Evolutionary conservation across 2,797 vertebrate genomes (phyloP).

Genomic region (Brachyrhaphis roseni): DNA sequence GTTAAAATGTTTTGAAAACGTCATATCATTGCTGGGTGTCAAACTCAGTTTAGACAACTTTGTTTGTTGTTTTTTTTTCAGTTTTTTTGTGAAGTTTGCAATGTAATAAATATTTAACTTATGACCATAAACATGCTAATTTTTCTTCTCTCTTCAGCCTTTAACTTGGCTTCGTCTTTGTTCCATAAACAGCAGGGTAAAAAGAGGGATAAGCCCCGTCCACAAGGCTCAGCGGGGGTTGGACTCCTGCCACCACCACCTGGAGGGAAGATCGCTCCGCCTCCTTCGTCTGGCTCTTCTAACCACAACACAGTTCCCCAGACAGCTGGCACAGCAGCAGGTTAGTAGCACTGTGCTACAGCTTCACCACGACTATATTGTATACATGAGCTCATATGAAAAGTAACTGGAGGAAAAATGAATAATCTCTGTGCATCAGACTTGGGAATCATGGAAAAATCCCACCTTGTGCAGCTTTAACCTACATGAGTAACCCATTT

Average conservation of each 20-base stretch:
- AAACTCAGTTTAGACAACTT: not conserved
- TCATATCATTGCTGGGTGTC: too few species aligned
- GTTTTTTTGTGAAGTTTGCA: too few species aligned
- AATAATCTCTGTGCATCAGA: not conserved
- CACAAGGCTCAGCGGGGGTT: conserved; percentile 81
- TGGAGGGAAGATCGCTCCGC: conserved; percentile 85
- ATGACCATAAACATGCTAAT: not conserved
- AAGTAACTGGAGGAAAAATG: not conserved
- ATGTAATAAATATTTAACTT: too few species aligned
- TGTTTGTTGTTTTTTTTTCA: not conserved
- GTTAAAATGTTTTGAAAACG: not conserved
- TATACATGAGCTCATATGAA: not conserved
- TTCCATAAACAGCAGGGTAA: conserved; percentile 81
- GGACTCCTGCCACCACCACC: conserved; percentile 91
- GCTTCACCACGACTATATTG: not conserved
- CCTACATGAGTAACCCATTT: conserved; percentile 22
- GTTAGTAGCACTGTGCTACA: conserved; percentile 9
- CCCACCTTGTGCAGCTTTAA: conserved; percentile 1
- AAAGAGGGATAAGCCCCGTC: conserved; percentile 88
- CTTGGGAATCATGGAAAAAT: not conserved
- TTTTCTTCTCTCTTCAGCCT: not conserved
- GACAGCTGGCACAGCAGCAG: conserved; percentile 53
- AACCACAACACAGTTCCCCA: conserved; percentile 75
- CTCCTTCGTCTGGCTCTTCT: conserved; percentile 63
- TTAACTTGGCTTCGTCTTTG: conserved; percentile 1